Conservation (phyloP, 2,113 vertebrate species). For the Orcinus orca region DNA sequence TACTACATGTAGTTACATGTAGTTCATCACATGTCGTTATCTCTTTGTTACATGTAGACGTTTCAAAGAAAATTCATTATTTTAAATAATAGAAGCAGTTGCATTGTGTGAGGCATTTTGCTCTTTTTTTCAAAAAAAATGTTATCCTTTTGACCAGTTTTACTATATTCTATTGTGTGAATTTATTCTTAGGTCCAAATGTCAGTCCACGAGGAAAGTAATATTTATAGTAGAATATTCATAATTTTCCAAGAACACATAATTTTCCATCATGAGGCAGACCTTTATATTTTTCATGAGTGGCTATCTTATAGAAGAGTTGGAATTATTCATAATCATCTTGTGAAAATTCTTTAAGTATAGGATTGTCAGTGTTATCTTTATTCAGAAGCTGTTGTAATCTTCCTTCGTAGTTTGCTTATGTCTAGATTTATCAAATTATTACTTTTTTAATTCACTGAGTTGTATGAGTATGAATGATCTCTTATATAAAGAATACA, state of each 20-base stretch:
- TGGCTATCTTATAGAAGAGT: not conserved
- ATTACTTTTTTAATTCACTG: not conserved
- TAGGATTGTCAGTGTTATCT: not conserved
- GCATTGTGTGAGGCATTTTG: not conserved
- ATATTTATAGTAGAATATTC: not conserved
- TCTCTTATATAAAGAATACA: not conserved
- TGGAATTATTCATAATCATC: not conserved
- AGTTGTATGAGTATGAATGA: not conserved
- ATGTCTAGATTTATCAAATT: not conserved
- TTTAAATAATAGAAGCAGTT: conserved; percentile 6
- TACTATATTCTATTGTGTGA: not conserved
- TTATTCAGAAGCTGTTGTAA: not conserved
- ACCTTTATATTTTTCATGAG: not conserved
- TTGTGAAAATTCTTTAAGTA: not conserved
- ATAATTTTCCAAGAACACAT: not conserved
- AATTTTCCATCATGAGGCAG: not conserved
- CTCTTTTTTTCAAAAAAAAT: not conserved
- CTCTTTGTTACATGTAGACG: not conserved
- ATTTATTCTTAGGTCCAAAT: conserved; percentile 36
- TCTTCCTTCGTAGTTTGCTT: not conserved
- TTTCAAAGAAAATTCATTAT: conserved; percentile 1
- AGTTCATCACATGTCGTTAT: not conserved
- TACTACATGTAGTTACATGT: not conserved
- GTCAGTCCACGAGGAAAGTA: not conserved
- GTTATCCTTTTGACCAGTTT: not conserved